Base-by-base conservation (phyloP, 2,888 invertebrate species). In the Spicauda simplicius region DNA sequence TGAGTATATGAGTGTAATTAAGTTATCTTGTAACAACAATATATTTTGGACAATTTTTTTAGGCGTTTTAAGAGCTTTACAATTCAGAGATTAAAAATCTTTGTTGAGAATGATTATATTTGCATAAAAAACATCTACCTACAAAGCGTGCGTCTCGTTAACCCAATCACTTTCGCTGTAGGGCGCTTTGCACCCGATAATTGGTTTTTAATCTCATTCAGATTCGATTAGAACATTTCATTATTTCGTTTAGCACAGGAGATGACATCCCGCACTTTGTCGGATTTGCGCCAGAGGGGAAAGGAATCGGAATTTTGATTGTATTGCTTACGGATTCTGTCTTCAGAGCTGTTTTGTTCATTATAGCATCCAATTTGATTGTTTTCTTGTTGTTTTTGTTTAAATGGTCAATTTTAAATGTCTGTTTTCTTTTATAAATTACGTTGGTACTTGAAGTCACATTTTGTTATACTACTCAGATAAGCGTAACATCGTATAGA, bases 201-300 rank as follows among this genome's bases (percentile, higher is more conserved):
- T 78, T 74, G 77, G 70, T 77, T 77, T 77, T 77, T 76, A 78
- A 78, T 78, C 77, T 73, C 67, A 74, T 76, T 72, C 71, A 74
- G 73, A 69, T 70, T 75, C 76, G 73, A 76, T 77, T 76, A 76
- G 72, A 74, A 75, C 76, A 77, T 78, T 77, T 71, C 73, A 73
- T 76, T 72, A 73, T 65, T 71, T 69, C 70, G 64, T 72, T 72
- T 69, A 57, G 57, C 66, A 70, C 73, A 71, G 73, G 72, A 72
- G 72, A 71, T 71, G 73, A 55, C 60, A 53, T 19, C 25, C 64
- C 58, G 58, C 64, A 58, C 58, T 57, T 50, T 64, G 57, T 52
- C 64, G 58, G 20, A 48, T 64, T 56, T 33, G 50, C 56, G n/a
- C 20, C 57, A 8, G 33, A 37, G 14, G 56, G 56, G 19, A 20